phyloP scores from a whole-genome alignment of 2,113 vertebrate genomes.

The Oryzias melastigma region DNA sequence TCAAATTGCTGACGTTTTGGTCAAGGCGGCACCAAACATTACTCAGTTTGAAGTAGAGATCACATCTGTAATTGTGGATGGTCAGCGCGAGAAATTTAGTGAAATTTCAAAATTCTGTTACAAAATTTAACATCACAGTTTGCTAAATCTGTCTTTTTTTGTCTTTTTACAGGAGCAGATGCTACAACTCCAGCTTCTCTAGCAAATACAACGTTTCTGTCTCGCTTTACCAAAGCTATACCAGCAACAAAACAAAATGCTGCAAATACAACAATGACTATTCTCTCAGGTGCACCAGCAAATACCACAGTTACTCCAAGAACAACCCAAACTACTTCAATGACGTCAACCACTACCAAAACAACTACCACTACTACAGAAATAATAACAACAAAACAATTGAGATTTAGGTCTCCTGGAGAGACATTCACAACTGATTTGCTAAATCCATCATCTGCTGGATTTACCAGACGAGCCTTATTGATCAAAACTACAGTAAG shows the following conservation, averaged over 20 bases:
- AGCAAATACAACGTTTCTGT: too few relatives aligned
- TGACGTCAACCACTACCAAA: not conserved
- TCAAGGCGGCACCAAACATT: conserved; percentile 12
- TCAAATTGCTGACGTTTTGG: conserved; percentile 20
- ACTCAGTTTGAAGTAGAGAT: conserved; percentile 29
- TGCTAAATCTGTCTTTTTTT: too few relatives aligned
- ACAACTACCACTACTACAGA: not conserved
- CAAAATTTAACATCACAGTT: too few relatives aligned
- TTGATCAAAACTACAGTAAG: conserved; percentile 1
- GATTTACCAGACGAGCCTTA: not conserved
- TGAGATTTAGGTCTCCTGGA: conserved; percentile 5
- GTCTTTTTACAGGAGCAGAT: too few relatives aligned
- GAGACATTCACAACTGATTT: conserved; percentile 11
- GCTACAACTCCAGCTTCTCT: too few relatives aligned
- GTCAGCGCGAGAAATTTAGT: conserved; percentile 4
- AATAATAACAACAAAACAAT: not conserved
- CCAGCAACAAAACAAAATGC: not conserved
- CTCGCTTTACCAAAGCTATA: too few relatives aligned
- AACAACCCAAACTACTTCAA: not conserved
- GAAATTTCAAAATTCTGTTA: too few relatives aligned
- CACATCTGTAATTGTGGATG: conserved; percentile 15
- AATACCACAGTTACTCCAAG: not conserved
- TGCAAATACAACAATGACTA: too few relatives aligned
- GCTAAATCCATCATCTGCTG: not conserved
- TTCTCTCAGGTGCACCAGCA: too few relatives aligned